Evolutionary conservation across 2,113 vertebrate species (phyloP).

Genomic region (Centropristis striata): DNA sequence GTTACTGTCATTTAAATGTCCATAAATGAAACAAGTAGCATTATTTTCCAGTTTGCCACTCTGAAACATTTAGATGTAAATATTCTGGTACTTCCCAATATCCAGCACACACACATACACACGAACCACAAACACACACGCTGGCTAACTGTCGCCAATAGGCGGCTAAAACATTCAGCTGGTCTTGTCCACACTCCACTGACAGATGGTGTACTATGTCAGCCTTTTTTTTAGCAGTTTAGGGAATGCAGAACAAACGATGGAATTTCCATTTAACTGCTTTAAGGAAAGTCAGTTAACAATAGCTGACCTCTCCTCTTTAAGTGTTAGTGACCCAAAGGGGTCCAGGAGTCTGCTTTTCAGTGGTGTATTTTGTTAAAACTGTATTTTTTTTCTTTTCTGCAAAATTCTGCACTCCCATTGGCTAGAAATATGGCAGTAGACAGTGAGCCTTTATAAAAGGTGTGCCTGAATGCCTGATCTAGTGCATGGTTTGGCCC

Average conservation of each 20-base stretch:
- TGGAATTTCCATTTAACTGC: slow-evolving; percentile 58
- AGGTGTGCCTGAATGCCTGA: slow-evolving; percentile 70
- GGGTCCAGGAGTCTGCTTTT: slow-evolving; percentile 68
- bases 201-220: slow-evolving; percentile 67
- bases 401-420: slow-evolving; percentile 74
- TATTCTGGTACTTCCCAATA: slow-evolving; percentile 86
- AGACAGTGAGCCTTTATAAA: slow-evolving; percentile 64
- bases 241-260: slow-evolving; percentile 57
- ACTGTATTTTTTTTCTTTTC: slow-evolving; percentile 46
- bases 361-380: slow-evolving; percentile 70
- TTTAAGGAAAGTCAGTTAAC: slow-evolving; percentile 61
- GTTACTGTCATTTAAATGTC: slow-evolving; percentile 66
- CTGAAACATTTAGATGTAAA: slow-evolving; percentile 83
- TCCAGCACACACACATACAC: slow-evolving; percentile 46
- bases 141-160: slow-evolving; percentile 54
- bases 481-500: slow-evolving; percentile 74
- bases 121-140: slow-evolving; percentile 9
- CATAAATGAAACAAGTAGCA: slow-evolving; percentile 71
- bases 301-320: slow-evolving; percentile 36
- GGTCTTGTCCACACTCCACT: slow-evolving; percentile 78
- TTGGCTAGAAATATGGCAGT: slow-evolving; percentile 70
- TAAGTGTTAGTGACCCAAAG: slow-evolving; percentile 72
- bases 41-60: slow-evolving; percentile 77
- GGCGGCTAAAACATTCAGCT: slow-evolving; percentile 59
- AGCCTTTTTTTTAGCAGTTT: slow-evolving; percentile 63